Conservation (phyloP, 2,888 invertebrate species). For the Lasioglossum oenotherae region DNA sequence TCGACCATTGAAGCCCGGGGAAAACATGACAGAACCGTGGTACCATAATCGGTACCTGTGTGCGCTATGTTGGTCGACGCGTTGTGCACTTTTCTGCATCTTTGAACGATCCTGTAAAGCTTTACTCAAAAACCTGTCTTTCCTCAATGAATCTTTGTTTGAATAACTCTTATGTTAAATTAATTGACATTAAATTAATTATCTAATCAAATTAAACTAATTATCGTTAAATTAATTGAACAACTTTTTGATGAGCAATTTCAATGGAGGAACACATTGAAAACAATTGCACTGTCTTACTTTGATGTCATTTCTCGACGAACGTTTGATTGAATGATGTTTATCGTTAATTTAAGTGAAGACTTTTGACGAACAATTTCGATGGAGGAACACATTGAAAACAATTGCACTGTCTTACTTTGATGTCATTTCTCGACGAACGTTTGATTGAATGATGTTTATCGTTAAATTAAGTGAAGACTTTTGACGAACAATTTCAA, state of each 20-base stretch:
- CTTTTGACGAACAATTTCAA: background rate
- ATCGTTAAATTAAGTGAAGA: background rate
- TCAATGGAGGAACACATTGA: too few relatives aligned
- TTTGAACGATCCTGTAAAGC: background rate
- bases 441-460: background rate
- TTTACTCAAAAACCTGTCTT: background rate
- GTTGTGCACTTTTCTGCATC: background rate
- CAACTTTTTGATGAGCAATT: background rate
- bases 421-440: background rate
- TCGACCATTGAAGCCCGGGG: background rate
- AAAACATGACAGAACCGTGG: background rate
- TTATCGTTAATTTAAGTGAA: too few relatives aligned
- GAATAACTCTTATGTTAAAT: too few relatives aligned
- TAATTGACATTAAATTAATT: too few relatives aligned
- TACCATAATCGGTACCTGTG: background rate
- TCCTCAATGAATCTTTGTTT: too few relatives aligned
- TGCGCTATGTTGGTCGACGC: background rate
- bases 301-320: too few relatives aligned
- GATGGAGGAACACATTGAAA: background rate
- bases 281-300: too few relatives aligned
- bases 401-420: background rate
- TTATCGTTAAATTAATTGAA: too few relatives aligned
- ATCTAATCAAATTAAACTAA: too few relatives aligned
- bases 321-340: too few relatives aligned
- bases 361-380: too few relatives aligned